Percentiles rank a stretch among this genome's conserved stretches.
These are phyloP conservation scores for Mylabris sibirica DNA, from an alignment of 2,888 invertebrate genomes.

Conservation along the genomic window DNA sequence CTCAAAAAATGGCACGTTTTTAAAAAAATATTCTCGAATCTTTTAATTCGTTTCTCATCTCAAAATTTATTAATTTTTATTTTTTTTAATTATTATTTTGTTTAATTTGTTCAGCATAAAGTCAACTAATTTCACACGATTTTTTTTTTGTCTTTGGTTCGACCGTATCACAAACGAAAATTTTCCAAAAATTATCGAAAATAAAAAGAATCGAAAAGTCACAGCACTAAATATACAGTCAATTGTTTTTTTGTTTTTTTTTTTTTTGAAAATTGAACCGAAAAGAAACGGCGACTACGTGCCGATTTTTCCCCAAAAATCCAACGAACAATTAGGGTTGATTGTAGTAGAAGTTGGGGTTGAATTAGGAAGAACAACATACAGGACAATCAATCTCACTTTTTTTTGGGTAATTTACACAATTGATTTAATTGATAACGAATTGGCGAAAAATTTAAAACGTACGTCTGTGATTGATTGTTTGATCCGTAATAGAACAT, in stretches of 20 bases:
- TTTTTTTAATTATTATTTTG: too few species aligned
- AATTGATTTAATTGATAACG: too few species aligned
- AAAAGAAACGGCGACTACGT: slow-evolving; percentile 27
- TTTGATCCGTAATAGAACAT: not conserved
- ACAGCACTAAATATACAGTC: slow-evolving; percentile 63
- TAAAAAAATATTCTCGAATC: slow-evolving; percentile 51
- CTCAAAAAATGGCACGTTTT: slow-evolving; percentile 53
- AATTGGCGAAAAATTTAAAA: not conserved
- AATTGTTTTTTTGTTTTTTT: slow-evolving; percentile 43
- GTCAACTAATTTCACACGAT: slow-evolving; percentile 39
- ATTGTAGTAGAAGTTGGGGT: not conserved
- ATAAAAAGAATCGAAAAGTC: slow-evolving; percentile 56
- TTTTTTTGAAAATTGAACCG: slow-evolving; percentile 32
- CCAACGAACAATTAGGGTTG: too few species aligned
- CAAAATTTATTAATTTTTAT: too few species aligned
- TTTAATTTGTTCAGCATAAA: slow-evolving; percentile 28
- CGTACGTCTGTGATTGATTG: slow-evolving; percentile 1
- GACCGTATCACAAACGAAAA: slow-evolving; percentile 59
- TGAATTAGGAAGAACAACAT: slow-evolving; percentile 2
- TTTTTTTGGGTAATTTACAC: too few species aligned
- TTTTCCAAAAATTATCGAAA: slow-evolving; percentile 23
- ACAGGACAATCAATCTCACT: slow-evolving; percentile 30
- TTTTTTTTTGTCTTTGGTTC: slow-evolving; percentile 57
- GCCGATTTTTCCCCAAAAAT: slow-evolving; percentile 9
- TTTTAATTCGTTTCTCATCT: slow-evolving; percentile 36